Conservation (phyloP, 2,888 invertebrate species). For the Himalopsyche kuldschensis region DNA sequence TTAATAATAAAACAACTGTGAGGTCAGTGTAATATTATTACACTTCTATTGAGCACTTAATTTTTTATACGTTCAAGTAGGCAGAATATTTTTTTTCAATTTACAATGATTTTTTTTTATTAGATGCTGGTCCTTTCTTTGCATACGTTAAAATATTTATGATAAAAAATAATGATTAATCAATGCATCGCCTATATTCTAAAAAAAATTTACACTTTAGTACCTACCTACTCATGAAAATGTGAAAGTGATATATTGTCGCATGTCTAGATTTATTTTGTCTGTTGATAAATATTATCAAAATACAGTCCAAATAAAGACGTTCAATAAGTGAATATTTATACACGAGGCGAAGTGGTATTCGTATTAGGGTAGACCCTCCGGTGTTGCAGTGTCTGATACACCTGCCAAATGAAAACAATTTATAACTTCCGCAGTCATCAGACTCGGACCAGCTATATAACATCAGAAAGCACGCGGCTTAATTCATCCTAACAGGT, state of each 20-base stretch:
- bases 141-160: too few relatives aligned
- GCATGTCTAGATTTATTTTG: too few relatives aligned
- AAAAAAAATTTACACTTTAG: too few relatives aligned
- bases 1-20: background rate
- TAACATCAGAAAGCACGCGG: background rate
- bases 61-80: too few relatives aligned
- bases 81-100: too few relatives aligned
- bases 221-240: too few relatives aligned
- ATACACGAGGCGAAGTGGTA: background rate
- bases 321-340: background rate
- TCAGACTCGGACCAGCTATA: background rate
- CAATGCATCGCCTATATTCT: too few relatives aligned
- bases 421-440: slow-evolving; percentile 37
- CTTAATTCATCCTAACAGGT: background rate
- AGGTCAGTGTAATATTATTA: background rate
- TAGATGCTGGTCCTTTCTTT: too few relatives aligned
- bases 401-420: slow-evolving; percentile 21
- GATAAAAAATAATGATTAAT: too few relatives aligned
- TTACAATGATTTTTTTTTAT: too few relatives aligned
- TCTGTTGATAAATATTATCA: background rate
- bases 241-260: too few relatives aligned
- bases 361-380: background rate
- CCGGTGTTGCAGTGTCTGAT: background rate
- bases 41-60: background rate
- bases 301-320: background rate